phyloP scores from a whole-genome alignment of 2,113 vertebrate genomes.

The Ceuthmochares aereus region DNA sequence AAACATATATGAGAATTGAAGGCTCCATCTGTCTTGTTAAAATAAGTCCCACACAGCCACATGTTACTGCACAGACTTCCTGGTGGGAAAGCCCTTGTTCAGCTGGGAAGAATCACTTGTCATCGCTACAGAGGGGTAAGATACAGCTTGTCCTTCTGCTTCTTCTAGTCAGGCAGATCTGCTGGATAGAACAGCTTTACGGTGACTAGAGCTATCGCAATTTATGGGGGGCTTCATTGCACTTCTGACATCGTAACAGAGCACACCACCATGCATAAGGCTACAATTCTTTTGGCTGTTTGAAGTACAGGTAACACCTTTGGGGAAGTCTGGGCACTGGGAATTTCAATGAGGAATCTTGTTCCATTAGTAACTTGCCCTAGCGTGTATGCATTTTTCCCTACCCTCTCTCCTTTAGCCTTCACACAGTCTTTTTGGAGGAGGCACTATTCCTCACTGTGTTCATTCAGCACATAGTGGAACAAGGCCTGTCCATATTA shows the following conservation, averaged over 20 bases:
- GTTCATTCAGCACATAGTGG: not conserved
- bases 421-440: not conserved
- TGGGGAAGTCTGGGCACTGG: not conserved
- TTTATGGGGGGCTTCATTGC: not conserved
- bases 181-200: not conserved
- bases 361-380: not conserved
- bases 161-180: not conserved
- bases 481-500: not conserved
- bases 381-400: not conserved
- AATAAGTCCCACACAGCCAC: conserved; percentile 1
- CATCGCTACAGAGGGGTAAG: not conserved
- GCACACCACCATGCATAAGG: not conserved
- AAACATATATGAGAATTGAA: conserved; percentile 47
- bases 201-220: not conserved
- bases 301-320: not conserved
- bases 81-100: not conserved
- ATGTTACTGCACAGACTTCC: not conserved
- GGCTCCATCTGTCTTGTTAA: conserved; percentile 39
- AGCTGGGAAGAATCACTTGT: not conserved
- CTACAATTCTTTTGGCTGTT: rapidly evolving
- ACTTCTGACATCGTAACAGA: not conserved
- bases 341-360: not conserved
- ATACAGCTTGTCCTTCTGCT: not conserved
- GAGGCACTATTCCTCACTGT: not conserved
- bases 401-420: not conserved